Evolutionary conservation across 2,797 vertebrate species (phyloP).

Genomic region (Chelon labrosus): DNA sequence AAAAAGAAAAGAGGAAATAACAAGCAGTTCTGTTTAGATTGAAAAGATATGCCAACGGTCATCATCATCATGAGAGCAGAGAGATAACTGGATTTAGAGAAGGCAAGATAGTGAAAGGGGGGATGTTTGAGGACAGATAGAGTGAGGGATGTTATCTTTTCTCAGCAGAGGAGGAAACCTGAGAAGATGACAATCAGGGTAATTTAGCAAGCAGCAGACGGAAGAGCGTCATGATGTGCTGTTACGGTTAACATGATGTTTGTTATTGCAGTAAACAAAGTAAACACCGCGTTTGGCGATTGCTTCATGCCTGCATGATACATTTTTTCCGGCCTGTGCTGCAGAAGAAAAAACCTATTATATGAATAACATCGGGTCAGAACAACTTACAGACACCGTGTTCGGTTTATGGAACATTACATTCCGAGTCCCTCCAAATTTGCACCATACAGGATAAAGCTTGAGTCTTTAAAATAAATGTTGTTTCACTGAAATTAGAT

Average conservation of each 20-base stretch:
- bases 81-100: slow-evolving; percentile 83
- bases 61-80: slow-evolving; percentile 79
- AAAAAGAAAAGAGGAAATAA: slow-evolving; percentile 74
- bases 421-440: neutral
- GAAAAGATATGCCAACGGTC: slow-evolving; percentile 78
- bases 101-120: slow-evolving; percentile 74
- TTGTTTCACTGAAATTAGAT: no score
- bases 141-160: slow-evolving; percentile 83
- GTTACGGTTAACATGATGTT: slow-evolving; percentile 69
- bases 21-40: slow-evolving; percentile 74
- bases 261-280: slow-evolving; percentile 60
- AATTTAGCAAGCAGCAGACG: slow-evolving; percentile 82
- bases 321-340: slow-evolving; percentile 39
- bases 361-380: slow-evolving; percentile 20
- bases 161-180: slow-evolving; percentile 84
- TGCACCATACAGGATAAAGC: neutral
- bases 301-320: slow-evolving; percentile 45
- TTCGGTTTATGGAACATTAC: slow-evolving; percentile 2
- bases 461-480: slow-evolving; percentile 8
- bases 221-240: slow-evolving; percentile 71
- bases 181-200: slow-evolving; percentile 84
- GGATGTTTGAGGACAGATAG: slow-evolving; percentile 82
- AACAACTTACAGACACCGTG: neutral
- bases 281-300: slow-evolving; percentile 70
- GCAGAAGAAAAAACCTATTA: neutral